Percentiles rank a stretch among this genome's conserved stretches.
Evolutionary conservation across 2,113 vertebrate species (phyloP).

Genomic region (Lucifuga dentata): DNA sequence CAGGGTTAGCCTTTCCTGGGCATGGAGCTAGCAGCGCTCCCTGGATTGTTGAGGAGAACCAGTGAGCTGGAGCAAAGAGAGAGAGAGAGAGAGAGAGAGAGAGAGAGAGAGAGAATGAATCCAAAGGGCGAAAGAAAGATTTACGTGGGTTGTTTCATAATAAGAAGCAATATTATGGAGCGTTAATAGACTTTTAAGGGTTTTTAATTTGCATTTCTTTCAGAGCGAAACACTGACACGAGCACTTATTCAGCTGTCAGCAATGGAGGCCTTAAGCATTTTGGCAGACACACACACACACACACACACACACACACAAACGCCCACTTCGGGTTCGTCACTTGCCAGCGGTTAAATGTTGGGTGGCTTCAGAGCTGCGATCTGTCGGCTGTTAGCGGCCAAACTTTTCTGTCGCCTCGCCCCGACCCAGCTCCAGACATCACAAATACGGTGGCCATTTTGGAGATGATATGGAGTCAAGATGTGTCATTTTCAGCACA

Average conservation of each 20-base stretch:
- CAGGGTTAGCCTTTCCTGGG: constrained; percentile 11
- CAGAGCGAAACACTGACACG: neutral
- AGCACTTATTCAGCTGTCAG: constrained; percentile 2
- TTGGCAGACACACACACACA: constrained; percentile 1
- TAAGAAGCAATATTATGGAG: constrained; percentile 2
- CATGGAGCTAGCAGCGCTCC: constrained; percentile 17
- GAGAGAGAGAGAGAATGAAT: neutral
- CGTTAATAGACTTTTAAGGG: constrained; percentile 4
- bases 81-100: constrained; percentile 2
- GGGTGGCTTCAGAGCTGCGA: constrained; percentile 34
- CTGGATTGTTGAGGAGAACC: constrained; percentile 15
- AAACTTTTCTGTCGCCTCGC: constrained; percentile 20
- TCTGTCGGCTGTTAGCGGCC: constrained; percentile 31
- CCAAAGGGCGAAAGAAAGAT: too few species aligned
- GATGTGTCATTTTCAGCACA: constrained; percentile 10
- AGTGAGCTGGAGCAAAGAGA: constrained; percentile 14
- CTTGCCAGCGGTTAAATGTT: constrained; percentile 35
- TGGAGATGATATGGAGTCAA: neutral
- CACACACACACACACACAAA: constrained; percentile 6
- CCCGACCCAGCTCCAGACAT: constrained; percentile 18
- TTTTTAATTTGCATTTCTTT: constrained; percentile 15
- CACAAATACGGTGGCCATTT: constrained; percentile 6
- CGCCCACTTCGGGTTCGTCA: constrained; percentile 23
- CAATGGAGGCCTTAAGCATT: constrained; percentile 6
- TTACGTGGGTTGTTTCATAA: neutral